These are phyloP conservation scores for Protonemura montana DNA, from an alignment of 2,888 invertebrate species.

Conservation along the genomic window DNA sequence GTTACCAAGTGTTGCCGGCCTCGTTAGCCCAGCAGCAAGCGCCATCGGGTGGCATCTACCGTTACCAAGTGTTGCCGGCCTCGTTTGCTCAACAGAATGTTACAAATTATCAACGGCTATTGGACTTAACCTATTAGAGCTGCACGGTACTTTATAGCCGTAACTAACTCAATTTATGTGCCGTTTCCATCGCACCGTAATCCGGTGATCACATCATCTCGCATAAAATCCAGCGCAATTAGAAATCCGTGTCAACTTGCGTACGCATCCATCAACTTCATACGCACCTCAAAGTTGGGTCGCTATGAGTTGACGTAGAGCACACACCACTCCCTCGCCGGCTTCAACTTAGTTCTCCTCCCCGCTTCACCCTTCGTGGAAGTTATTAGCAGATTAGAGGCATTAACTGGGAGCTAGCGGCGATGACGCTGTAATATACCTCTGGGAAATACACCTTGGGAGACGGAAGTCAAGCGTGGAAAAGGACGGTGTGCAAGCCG, in stretches of 20 bases:
- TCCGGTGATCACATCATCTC: neutral
- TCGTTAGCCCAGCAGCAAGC: too few species aligned
- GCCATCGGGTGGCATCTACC: too few species aligned
- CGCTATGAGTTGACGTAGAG: neutral
- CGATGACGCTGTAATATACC: neutral
- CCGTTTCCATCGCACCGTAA: too few species aligned
- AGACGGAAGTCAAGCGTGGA: neutral
- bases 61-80: too few species aligned
- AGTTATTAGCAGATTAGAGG: neutral
- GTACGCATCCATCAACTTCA: neutral
- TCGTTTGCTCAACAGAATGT: too few species aligned
- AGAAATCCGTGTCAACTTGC: neutral
- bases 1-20: too few species aligned
- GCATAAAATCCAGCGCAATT: neutral
- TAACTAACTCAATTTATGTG: too few species aligned
- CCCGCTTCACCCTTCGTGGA: neutral
- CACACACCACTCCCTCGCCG: neutral
- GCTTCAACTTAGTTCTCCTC: neutral
- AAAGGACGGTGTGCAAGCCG: too few species aligned
- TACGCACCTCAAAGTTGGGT: neutral
- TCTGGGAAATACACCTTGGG: neutral
- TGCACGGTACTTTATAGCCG: too few species aligned
- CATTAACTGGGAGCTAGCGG: neutral
- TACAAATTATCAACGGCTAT: too few species aligned
- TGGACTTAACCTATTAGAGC: too few species aligned